These are phyloP conservation scores for Myotis yumanensis DNA, from an alignment of 2,113 vertebrate genomes.

Conservation along the genomic window DNA sequence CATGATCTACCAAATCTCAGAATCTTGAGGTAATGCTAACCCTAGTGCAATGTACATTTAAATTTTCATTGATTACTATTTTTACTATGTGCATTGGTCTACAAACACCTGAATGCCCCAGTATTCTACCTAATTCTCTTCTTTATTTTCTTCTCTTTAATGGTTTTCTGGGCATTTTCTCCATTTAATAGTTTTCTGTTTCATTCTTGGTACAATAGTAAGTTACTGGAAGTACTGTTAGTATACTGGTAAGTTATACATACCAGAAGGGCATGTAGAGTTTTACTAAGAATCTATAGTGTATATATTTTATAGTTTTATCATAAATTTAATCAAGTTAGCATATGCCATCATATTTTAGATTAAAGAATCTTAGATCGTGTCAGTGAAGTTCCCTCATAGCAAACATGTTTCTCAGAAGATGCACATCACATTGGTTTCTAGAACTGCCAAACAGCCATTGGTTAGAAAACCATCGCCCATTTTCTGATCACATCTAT, in stretches of 20 bases:
- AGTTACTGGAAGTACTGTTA: background rate
- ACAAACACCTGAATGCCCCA: background rate
- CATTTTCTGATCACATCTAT: background rate
- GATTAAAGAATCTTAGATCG: background rate
- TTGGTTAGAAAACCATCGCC: background rate
- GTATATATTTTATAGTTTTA: background rate
- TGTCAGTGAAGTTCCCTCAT: background rate
- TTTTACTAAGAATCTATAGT: background rate
- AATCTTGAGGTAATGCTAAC: background rate
- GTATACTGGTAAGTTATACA: background rate
- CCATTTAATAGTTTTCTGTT: background rate
- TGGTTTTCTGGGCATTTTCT: background rate
- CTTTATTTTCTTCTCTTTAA: background rate
- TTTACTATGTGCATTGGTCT: background rate
- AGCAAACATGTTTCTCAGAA: slow-evolving; percentile 2
- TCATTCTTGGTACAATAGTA: background rate
- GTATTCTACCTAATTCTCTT: background rate
- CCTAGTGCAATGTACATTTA: background rate
- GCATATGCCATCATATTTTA: background rate
- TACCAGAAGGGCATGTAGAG: background rate
- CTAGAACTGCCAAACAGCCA: background rate
- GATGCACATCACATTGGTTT: background rate
- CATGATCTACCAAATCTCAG: background rate
- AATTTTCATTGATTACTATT: background rate
- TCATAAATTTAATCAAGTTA: background rate